Conservation (phyloP, 2,113 vertebrate species). For the Aegotheles bennettii region DNA sequence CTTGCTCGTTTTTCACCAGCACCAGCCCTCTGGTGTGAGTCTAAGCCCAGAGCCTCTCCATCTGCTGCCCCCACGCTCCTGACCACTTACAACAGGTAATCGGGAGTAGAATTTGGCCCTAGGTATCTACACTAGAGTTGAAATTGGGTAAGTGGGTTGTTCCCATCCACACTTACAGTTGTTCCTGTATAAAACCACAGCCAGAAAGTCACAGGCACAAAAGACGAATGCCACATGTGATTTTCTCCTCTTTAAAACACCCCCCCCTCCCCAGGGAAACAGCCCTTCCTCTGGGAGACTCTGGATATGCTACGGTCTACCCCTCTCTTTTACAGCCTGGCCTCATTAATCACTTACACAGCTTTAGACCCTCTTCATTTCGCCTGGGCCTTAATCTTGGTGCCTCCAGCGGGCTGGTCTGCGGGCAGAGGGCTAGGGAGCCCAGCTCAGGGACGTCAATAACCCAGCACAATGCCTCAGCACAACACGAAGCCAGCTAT, state of each 20-base stretch:
- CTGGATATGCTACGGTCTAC: accelerated
- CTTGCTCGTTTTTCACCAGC: neutral
- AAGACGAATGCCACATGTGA: neutral
- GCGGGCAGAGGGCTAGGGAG: accelerated
- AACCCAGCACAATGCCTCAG: neutral
- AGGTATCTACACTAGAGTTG: neutral
- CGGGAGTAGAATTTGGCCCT: neutral
- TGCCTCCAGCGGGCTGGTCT: accelerated
- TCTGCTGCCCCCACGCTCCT: neutral
- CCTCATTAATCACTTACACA: accelerated
- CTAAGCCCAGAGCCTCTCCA: neutral
- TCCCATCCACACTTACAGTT: neutral
- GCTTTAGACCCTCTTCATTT: neutral
- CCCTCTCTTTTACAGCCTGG: neutral
- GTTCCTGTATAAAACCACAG: neutral
- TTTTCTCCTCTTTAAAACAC: accelerated
- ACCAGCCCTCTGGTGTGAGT: accelerated
- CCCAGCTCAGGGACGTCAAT: neutral
- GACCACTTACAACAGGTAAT: neutral
- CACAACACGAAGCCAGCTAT: neutral
- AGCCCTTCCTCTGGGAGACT: neutral
- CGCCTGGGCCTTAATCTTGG: neutral
- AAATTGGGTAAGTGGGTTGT: neutral
- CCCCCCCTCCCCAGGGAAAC: accelerated
- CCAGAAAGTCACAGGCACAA: neutral